Conservation (phyloP, 1,140 invertebrate species). For the Nasonia longicornis region DNA sequence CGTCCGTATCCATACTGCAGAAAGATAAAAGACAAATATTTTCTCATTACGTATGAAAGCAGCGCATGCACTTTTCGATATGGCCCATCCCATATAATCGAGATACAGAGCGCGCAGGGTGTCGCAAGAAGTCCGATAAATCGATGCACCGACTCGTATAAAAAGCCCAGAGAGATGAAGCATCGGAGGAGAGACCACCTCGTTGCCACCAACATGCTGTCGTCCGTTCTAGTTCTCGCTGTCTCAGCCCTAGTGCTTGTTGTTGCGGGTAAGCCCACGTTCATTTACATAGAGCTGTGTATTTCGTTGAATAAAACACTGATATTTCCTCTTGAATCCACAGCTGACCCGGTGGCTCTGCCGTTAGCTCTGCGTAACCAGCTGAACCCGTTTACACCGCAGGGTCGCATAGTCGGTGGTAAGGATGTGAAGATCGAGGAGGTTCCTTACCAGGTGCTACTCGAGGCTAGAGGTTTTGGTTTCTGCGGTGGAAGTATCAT, state of each 20-base stretch:
- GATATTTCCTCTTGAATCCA: neutral
- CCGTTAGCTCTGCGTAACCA: neutral
- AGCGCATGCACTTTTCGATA: neutral
- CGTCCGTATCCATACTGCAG: too few species aligned
- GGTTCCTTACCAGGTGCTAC: slow-evolving; percentile 74
- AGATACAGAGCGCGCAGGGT: neutral
- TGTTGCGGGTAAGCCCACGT: neutral
- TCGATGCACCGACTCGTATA: neutral
- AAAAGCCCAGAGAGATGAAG: neutral
- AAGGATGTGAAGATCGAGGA: slow-evolving; percentile 70
- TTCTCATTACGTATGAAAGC: neutral
- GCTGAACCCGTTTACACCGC: slow-evolving; percentile 8
- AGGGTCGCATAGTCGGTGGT: slow-evolving; percentile 73
- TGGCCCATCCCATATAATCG: neutral
- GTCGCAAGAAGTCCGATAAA: neutral
- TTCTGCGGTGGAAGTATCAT: slow-evolving; percentile 77
- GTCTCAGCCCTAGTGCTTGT: neutral
- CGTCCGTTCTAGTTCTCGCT: neutral
- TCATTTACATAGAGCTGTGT: neutral
- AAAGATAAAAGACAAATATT: neutral
- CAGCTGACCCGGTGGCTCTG: neutral
- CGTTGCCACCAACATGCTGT: neutral
- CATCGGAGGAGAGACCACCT: neutral
- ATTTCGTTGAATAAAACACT: neutral
- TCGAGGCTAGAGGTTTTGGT: slow-evolving; percentile 67